A percentile compares a stretch with the other conserved stretches of the same genome.
Evolutionary conservation across 2,113 vertebrate genomes (phyloP).

Genomic region (Chinchilla lanigera): DNA sequence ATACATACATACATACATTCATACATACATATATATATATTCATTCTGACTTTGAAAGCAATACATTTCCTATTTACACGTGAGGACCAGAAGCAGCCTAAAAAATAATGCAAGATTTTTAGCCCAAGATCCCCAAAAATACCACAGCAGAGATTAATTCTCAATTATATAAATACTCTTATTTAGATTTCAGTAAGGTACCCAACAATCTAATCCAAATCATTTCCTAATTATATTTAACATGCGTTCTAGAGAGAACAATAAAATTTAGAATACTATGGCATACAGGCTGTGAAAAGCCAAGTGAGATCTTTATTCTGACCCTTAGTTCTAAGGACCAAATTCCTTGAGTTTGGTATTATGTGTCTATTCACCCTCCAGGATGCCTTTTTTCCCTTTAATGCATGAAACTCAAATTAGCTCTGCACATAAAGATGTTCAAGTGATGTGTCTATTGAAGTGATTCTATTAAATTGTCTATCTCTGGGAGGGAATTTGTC

Average conservation of each 20-base stretch:
- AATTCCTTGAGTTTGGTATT: background rate
- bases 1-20: too few species aligned
- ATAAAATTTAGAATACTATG: background rate
- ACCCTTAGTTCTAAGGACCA: background rate
- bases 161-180: background rate
- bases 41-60: conserved; percentile 42
- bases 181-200: background rate
- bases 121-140: background rate
- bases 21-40: too few species aligned
- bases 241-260: background rate
- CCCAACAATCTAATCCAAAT: background rate
- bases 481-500: background rate
- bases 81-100: conserved; percentile 31
- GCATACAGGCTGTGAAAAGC: background rate
- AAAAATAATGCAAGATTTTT: background rate
- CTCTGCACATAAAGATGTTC: background rate
- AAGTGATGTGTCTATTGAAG: background rate
- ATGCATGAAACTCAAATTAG: background rate
- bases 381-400: background rate
- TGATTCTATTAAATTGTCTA: background rate
- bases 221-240: background rate
- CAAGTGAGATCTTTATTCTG: background rate
- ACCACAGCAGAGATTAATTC: background rate
- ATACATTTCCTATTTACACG: conserved; percentile 39
- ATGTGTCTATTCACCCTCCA: background rate